phyloP scores from a whole-genome alignment of 2,797 vertebrate genomes.

The Mus spretus region DNA sequence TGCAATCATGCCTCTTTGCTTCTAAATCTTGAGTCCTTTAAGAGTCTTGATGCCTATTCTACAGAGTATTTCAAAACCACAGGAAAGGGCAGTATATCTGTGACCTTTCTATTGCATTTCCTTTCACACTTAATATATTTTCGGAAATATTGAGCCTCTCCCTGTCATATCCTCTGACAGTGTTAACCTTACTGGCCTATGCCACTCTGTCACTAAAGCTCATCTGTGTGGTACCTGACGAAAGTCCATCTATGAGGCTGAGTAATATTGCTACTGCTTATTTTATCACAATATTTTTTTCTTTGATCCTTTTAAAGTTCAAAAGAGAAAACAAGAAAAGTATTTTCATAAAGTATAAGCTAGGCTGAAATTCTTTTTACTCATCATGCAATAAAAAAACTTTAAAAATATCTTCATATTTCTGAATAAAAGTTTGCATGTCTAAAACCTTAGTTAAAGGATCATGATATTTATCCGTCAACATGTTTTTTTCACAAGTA shows the following conservation, averaged over 20 bases:
- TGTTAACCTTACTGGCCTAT: neutral
- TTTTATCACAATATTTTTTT: neutral
- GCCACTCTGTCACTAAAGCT: neutral
- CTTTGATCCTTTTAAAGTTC: neutral
- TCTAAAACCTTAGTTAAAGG: neutral
- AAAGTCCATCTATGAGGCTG: neutral
- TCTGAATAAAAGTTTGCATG: neutral
- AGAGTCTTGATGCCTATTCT: neutral
- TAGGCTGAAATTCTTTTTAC: neutral
- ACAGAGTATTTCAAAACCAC: no score
- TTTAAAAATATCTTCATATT: neutral
- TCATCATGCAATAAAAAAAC: neutral
- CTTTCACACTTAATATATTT: neutral
- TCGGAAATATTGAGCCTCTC: neutral
- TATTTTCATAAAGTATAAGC: neutral
- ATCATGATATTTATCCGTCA: neutral
- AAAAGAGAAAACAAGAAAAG: neutral
- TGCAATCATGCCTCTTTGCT: neutral
- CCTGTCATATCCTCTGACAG: neutral
- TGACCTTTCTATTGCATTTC: neutral
- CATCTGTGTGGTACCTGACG: neutral
- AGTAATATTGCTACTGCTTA: neutral
- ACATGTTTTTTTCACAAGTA: neutral
- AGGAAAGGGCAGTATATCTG: neutral
- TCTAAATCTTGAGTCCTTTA: no score